These are phyloP conservation scores for Cetonia aurata DNA, from an alignment of 2,888 invertebrate genomes.

Conservation along the genomic window DNA sequence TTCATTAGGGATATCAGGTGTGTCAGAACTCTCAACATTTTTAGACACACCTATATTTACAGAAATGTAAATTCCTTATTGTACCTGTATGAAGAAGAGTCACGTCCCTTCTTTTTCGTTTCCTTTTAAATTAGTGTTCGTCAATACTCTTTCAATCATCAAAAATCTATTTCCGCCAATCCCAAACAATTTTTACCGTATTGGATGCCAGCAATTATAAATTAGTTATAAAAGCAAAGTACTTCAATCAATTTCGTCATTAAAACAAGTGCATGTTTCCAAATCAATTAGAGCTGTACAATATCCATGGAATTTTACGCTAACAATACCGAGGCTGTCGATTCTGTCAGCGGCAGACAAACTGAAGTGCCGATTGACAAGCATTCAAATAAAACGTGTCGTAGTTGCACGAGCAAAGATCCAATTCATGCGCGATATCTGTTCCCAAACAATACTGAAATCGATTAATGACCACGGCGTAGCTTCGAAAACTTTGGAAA, in stretches of 20 bases:
- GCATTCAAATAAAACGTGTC: conserved; percentile 36
- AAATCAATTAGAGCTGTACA: conserved; percentile 36
- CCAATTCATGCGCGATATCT: not conserved
- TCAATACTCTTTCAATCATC: too few relatives aligned
- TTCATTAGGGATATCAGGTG: too few relatives aligned
- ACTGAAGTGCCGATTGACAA: conserved; percentile 27
- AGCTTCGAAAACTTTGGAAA: not conserved
- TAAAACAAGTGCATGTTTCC: conserved; percentile 3
- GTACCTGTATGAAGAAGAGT: too few relatives aligned
- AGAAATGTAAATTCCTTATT: too few relatives aligned
- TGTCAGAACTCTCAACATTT: too few relatives aligned
- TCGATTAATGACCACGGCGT: conserved; percentile 29
- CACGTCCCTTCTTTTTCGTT: too few relatives aligned
- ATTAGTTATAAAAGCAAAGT: too few relatives aligned
- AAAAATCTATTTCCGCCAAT: too few relatives aligned
- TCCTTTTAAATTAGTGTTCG: too few relatives aligned
- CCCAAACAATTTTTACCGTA: too few relatives aligned
- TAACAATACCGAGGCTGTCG: conserved; percentile 32
- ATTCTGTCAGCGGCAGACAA: conserved; percentile 33
- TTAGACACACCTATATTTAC: too few relatives aligned
- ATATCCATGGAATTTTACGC: conserved; percentile 31
- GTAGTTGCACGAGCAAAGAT: not conserved
- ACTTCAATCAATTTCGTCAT: not conserved
- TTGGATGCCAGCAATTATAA: too few relatives aligned
- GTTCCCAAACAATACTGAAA: conserved; percentile 12